Evolutionary conservation across 2,797 vertebrate species (phyloP), one percentile per base, ranked within the genome.

Genomic region (Alca torda): DNA sequence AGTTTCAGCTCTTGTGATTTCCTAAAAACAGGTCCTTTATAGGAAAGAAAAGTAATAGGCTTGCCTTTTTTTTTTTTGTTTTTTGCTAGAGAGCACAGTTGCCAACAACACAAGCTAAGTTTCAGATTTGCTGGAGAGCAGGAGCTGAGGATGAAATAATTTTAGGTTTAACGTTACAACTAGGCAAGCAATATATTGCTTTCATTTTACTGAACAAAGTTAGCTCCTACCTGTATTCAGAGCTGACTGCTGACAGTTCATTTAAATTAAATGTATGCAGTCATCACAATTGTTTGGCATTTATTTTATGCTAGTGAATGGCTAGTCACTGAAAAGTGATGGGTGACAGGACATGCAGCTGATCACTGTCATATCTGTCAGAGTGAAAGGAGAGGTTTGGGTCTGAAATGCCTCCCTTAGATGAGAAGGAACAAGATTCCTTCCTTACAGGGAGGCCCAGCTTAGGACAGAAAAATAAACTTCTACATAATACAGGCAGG

Each of bases 321-420:
- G 35, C 35, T 60, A 3, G 37, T 57, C 53, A 88, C 23, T 31
- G 59, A 6, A 31, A 67, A 72, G 35, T 33, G 21, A 78, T 13
- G 16, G 61, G 33, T 70, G 56, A 48, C 56, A 70, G 28, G 16
- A 57, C 30, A 43, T 61, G 37, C 33, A 70, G 46, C 46, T 92
- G 33, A 60, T 70, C 16, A 24, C 30, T 65, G 14, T 12, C 63
- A 41, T 0, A 0, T 70, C 28, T 84, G 3, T 39, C 6, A 8
- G 18, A 6, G 8, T 21, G 33, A 74, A 83, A 78, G 15, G 23
- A 81, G 30, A 75, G 13, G 1, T 84, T 67, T 89, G 26, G 4
- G 4, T 74, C 25, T 25, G 43, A 92, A 72, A 17, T 6, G 4
- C 17, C 84, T 35, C 59, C 10, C 48, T 81, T 45, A 57, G 37